Evolutionary conservation across 2,888 invertebrate genomes (phyloP).

Genomic region (Dusona sp.): DNA sequence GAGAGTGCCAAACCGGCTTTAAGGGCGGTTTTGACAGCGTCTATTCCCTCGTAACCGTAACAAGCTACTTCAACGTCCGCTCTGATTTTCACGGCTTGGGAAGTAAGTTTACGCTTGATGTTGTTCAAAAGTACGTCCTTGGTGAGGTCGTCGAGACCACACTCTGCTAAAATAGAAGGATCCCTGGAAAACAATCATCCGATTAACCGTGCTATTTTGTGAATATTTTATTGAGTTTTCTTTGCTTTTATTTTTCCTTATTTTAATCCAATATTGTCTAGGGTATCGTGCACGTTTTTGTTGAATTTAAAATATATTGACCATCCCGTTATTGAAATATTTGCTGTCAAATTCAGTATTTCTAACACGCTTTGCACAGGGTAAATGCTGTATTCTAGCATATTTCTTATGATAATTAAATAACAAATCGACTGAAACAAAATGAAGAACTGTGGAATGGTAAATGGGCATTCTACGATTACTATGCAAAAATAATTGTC

Average conservation of each 20-base stretch:
- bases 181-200: conserved; percentile 87
- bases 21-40: conserved; percentile 97
- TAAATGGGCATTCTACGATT: no score
- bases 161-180: conserved; percentile 97
- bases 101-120: conserved; percentile 97
- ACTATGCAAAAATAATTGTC: no score
- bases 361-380: neutral
- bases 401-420: no score
- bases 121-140: conserved; percentile 97
- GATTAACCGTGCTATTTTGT: neutral
- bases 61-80: conserved; percentile 97
- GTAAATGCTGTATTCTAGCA: no score
- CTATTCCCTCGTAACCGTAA: conserved; percentile 99
- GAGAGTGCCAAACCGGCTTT: conserved; percentile 95
- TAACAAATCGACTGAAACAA: no score
- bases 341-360: neutral
- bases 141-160: conserved; percentile 96
- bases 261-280: no score
- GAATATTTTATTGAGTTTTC: neutral
- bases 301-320: no score
- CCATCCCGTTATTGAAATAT: no score
- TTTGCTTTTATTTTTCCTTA: no score
- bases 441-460: no score
- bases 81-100: conserved; percentile 98
- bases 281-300: no score